phyloP scores from a whole-genome alignment of 1,140 invertebrate genomes.

The Heliconius melpomene region DNA sequence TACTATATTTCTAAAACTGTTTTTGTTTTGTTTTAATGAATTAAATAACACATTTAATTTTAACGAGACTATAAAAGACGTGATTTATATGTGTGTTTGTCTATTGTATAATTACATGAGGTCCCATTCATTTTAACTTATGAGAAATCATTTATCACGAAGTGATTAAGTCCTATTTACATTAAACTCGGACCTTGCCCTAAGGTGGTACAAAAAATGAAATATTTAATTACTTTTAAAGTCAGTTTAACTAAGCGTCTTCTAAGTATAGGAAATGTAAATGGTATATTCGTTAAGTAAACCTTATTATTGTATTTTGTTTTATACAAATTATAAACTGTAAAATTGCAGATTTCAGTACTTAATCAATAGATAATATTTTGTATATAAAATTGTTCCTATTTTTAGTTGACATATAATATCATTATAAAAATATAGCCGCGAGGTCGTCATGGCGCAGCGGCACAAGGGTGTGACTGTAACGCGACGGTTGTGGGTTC shows the following conservation, averaged over 20 bases:
- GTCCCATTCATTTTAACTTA: conserved; percentile 24
- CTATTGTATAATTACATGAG: conserved; percentile 28
- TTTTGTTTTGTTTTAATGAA: too few species aligned
- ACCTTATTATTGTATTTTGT: not conserved
- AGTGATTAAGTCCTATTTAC: not conserved
- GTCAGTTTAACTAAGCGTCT: not conserved
- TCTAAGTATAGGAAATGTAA: not conserved
- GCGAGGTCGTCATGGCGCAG: too few species aligned
- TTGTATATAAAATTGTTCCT: too few species aligned
- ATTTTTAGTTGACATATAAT: too few species aligned
- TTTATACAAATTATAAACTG: not conserved
- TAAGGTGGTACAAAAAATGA: not conserved
- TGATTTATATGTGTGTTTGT: conserved; percentile 20
- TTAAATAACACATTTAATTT: conserved; percentile 1
- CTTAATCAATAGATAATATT: too few species aligned
- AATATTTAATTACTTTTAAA: not conserved
- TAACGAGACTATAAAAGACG: conserved; percentile 29
- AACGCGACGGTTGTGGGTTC: too few species aligned
- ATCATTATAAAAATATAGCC: too few species aligned
- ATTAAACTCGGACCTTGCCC: not conserved
- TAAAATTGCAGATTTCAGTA: not conserved
- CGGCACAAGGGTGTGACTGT: too few species aligned
- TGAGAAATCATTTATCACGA: conserved; percentile 28
- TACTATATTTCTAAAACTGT: too few species aligned
- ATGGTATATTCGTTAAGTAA: not conserved